Conservation (phyloP, 2,797 vertebrate species). For the Lophius americanus region DNA sequence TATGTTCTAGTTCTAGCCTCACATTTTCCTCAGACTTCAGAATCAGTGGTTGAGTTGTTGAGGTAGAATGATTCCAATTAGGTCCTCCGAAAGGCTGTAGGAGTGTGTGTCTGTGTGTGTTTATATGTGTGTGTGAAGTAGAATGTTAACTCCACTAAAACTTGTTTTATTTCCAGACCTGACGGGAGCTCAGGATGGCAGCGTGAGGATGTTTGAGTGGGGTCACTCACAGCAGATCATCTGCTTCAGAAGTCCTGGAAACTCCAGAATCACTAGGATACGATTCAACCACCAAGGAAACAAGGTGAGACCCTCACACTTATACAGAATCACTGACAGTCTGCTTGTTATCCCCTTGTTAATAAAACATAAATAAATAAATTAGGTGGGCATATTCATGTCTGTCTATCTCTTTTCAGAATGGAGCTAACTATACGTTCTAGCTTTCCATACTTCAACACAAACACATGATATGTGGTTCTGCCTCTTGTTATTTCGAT, state of each 20-base stretch:
- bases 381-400: too few species aligned
- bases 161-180: slow-evolving; percentile 82
- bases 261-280: slow-evolving; percentile 94
- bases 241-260: slow-evolving; percentile 94
- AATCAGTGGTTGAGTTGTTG: slow-evolving; percentile 21
- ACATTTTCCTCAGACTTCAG: slow-evolving; percentile 38
- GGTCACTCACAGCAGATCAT: slow-evolving; percentile 97
- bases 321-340: too few species aligned
- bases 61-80: slow-evolving; percentile 6
- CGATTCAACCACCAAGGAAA: slow-evolving; percentile 98
- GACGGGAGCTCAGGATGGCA: slow-evolving; percentile 97
- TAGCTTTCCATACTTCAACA: too few species aligned
- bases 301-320: slow-evolving; percentile 83
- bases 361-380: too few species aligned
- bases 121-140: slow-evolving; percentile 13
- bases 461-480: too few species aligned
- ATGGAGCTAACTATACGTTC: too few species aligned
- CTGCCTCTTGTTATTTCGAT: too few species aligned
- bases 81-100: slow-evolving; percentile 25
- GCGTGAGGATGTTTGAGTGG: slow-evolving; percentile 99
- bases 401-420: too few species aligned
- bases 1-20: too few species aligned
- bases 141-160: not conserved
- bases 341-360: too few species aligned
- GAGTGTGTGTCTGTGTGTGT: not conserved